Percentiles rank a stretch among this genome's conserved stretches.
phyloP scores from a whole-genome alignment of 2,113 vertebrate species.

The Mustelus asterias region DNA sequence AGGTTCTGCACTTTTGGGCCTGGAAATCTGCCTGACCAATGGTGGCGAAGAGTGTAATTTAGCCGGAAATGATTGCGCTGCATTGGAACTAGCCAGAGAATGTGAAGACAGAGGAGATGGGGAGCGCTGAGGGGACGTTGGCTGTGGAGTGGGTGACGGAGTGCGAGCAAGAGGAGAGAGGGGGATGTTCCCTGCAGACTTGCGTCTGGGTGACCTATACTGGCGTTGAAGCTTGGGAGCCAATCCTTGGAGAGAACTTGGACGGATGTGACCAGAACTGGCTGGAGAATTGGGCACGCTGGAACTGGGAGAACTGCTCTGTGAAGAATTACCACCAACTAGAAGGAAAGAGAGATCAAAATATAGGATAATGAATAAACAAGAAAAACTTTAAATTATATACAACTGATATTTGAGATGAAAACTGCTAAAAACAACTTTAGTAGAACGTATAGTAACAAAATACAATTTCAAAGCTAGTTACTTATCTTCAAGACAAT shows the following conservation, averaged over 20 bases:
- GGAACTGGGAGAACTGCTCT: constrained; percentile 95
- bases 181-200: constrained; percentile 92
- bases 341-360: constrained; percentile 32
- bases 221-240: constrained; percentile 94
- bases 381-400: no score
- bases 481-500: not conserved
- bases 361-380: not conserved
- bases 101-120: constrained; percentile 80
- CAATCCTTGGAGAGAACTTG: constrained; percentile 87
- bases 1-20: constrained; percentile 86
- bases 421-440: not conserved
- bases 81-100: constrained; percentile 55
- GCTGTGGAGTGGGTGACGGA: constrained; percentile 82
- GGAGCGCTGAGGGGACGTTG: constrained; percentile 84
- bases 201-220: constrained; percentile 87
- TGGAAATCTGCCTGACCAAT: constrained; percentile 76
- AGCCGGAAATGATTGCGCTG: constrained; percentile 71
- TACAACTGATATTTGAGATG: not conserved
- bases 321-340: constrained; percentile 89
- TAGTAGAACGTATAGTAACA: not conserved
- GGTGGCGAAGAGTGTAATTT: constrained; percentile 90
- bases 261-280: constrained; percentile 87
- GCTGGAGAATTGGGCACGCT: constrained; percentile 93
- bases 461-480: not conserved
- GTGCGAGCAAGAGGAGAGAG: constrained; percentile 90